Conservation (phyloP, 2,797 vertebrate species). For the Peromyscus attwateri region DNA sequence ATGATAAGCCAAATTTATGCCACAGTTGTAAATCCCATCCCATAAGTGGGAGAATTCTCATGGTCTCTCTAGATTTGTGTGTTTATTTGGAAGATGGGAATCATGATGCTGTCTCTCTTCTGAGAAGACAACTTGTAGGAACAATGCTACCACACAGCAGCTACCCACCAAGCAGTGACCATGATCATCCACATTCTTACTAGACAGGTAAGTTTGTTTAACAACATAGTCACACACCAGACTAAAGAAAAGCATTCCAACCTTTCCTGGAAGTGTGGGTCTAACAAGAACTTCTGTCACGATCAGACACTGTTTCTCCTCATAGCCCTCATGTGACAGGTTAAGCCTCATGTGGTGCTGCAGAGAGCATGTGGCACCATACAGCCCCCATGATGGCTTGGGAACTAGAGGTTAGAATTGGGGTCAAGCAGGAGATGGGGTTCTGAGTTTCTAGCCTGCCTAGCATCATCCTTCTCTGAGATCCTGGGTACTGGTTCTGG, state of each 20-base stretch:
- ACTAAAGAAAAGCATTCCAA: not conserved
- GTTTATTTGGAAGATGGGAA: slow-evolving; percentile 21
- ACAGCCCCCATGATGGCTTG: too few relatives aligned
- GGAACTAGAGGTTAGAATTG: not conserved
- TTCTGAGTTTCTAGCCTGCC: not conserved
- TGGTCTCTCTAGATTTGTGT: not conserved
- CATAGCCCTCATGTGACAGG: not conserved
- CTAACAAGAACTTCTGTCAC: not conserved
- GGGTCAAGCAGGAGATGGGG: not conserved
- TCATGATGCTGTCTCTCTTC: not conserved
- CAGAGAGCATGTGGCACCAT: not conserved
- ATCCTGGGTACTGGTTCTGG: not conserved
- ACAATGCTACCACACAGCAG: not conserved
- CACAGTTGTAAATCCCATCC: not conserved
- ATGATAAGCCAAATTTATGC: not conserved
- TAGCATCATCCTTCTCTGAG: not conserved
- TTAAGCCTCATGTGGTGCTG: not conserved
- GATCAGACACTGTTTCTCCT: not conserved
- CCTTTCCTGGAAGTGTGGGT: not conserved
- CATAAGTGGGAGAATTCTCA: not conserved
- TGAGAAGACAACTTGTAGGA: not conserved
- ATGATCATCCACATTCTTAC: not conserved
- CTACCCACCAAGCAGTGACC: not conserved
- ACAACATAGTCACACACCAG: not conserved
- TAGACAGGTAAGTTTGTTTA: not conserved